Evolutionary conservation across 2,888 invertebrate genomes (phyloP).

Genomic region (Halocaridina rubra): DNA sequence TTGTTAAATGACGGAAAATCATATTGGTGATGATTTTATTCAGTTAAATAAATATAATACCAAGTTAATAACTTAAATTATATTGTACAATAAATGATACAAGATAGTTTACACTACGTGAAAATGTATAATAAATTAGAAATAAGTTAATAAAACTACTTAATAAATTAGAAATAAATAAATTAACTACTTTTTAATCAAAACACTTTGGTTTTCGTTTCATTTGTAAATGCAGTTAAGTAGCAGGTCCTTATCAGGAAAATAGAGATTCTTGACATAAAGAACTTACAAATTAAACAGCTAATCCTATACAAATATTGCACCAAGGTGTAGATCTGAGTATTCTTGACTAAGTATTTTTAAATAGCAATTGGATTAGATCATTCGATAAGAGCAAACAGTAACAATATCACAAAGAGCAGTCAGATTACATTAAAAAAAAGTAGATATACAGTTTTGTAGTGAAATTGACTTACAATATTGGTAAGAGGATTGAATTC

Average conservation of each 20-base stretch:
- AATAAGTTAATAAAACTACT: background rate
- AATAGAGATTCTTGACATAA: conserved; percentile 26
- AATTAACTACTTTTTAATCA: conserved; percentile 1
- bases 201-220: conserved; percentile 21
- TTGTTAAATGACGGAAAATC: too few relatives aligned
- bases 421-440: background rate
- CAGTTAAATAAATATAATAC: too few relatives aligned
- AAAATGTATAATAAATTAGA: background rate
- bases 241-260: background rate
- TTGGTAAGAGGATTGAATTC: too few relatives aligned
- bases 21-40: too few relatives aligned
- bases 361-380: conserved; percentile 18
- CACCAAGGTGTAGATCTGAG: conserved; percentile 30
- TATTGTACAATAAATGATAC: too few relatives aligned
- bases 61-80: too few relatives aligned
- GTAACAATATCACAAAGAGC: background rate
- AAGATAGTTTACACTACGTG: too few relatives aligned
- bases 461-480: background rate
- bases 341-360: conserved; percentile 36
- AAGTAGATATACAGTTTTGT: background rate
- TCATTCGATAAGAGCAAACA: background rate
- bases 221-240: background rate
- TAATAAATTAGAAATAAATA: background rate
- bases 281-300: conserved; percentile 12
- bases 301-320: conserved; percentile 44